Conservation (phyloP, 2,113 vertebrate genomes). For the Rynchops niger region DNA sequence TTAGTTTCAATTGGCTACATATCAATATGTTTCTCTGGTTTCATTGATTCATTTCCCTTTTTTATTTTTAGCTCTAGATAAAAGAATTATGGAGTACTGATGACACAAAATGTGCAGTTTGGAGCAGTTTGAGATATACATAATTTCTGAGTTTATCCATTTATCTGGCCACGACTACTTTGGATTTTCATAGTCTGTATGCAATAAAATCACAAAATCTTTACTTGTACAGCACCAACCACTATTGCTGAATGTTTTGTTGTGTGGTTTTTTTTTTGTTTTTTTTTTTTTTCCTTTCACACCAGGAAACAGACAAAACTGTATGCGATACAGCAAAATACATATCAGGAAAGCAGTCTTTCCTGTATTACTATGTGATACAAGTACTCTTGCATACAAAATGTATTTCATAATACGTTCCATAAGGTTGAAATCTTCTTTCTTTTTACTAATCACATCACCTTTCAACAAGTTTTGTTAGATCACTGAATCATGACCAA, state of each 20-base stretch:
- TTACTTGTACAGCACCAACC: neutral
- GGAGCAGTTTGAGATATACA: neutral
- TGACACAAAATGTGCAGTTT: neutral
- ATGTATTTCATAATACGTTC: constrained; percentile 27
- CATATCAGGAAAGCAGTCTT: neutral
- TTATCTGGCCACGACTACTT: neutral
- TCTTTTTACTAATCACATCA: constrained; percentile 42
- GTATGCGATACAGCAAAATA: neutral
- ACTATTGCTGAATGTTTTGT: neutral
- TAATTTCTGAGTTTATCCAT: neutral
- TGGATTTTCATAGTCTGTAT: neutral
- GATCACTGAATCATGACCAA: constrained; percentile 47
- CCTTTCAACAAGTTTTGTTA: constrained; percentile 51
- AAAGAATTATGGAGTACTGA: neutral
- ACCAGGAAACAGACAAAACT: neutral
- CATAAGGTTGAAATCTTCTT: constrained; percentile 31
- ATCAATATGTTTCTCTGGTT: neutral
- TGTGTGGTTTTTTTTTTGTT: neutral
- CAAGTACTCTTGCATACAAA: neutral
- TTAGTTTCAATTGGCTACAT: neutral
- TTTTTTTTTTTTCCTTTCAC: neutral
- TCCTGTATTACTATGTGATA: neutral
- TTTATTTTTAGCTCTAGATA: neutral
- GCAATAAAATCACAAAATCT: neutral
- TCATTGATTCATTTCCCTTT: neutral